Evolutionary conservation across 2,113 vertebrate species (phyloP).

Genomic region (Petromus typicus): DNA sequence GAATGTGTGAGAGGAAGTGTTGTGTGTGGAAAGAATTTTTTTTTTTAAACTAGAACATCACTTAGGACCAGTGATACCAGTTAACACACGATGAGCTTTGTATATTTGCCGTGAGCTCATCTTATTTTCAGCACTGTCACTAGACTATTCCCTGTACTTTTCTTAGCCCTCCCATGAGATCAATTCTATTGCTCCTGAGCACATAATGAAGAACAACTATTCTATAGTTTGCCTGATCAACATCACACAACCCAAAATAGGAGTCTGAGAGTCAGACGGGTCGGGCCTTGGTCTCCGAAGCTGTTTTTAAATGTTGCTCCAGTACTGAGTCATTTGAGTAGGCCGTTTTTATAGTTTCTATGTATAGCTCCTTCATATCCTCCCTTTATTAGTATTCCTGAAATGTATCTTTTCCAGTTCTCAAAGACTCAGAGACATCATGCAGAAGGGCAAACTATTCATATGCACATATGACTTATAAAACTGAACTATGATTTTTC

Average conservation of each 20-base stretch:
- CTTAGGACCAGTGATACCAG: neutral
- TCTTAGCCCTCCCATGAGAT: neutral
- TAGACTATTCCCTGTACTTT: neutral
- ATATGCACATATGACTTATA: neutral
- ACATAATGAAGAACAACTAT: neutral
- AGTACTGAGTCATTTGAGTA: neutral
- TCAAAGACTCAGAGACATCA: neutral
- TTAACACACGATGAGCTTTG: neutral
- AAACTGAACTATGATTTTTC: neutral
- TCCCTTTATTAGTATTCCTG: neutral
- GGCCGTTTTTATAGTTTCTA: neutral
- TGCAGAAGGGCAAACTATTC: neutral
- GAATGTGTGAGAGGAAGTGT: neutral
- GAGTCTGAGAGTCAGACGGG: neutral
- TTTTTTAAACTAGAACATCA: neutral
- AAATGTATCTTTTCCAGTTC: neutral
- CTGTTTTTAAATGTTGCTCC: neutral
- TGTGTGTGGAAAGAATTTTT: neutral
- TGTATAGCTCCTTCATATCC: neutral
- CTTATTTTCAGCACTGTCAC: neutral
- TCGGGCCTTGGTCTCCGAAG: neutral
- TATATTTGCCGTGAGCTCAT: neutral
- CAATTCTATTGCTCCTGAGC: neutral
- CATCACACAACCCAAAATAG: neutral
- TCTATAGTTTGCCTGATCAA: neutral